Percentiles rank a stretch among this genome's conserved stretches.
Evolutionary conservation across 2,113 vertebrate species (phyloP).

Genomic region (Malurus alboscapulatus): DNA sequence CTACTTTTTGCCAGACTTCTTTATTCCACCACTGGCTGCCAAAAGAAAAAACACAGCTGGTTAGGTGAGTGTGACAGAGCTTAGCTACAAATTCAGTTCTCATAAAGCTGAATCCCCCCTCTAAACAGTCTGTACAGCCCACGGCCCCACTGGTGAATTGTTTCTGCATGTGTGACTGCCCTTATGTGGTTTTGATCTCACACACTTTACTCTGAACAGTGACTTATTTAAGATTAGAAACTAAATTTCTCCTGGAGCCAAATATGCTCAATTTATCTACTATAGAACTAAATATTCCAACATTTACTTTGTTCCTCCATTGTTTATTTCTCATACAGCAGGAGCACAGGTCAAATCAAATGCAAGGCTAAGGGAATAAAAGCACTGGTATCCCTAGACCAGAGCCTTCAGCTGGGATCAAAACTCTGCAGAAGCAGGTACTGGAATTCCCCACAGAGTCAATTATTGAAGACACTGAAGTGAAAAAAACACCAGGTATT

Average conservation of each 20-base stretch:
- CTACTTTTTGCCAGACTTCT: constrained; percentile 97
- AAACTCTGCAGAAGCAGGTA: neutral
- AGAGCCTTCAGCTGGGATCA: neutral
- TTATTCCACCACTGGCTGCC: constrained; percentile 88
- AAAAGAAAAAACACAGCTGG: constrained; percentile 31
- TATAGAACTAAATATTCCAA: neutral
- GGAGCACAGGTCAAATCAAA: neutral
- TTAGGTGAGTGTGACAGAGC: neutral
- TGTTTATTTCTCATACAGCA: neutral
- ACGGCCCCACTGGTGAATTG: neutral
- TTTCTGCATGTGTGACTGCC: neutral
- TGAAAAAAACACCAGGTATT: neutral
- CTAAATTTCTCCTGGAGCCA: neutral
- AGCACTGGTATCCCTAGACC: neutral
- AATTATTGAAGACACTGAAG: neutral
- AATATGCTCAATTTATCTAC: neutral
- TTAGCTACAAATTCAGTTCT: neutral
- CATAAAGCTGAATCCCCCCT: neutral
- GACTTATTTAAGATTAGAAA: neutral
- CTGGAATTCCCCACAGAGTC: neutral
- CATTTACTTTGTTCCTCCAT: neutral
- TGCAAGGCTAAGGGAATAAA: neutral
- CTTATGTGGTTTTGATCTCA: neutral
- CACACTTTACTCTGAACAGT: neutral
- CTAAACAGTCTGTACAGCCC: neutral